Conservation (phyloP, 2,113 vertebrate species). For the Megaleporinus macrocephalus region DNA sequence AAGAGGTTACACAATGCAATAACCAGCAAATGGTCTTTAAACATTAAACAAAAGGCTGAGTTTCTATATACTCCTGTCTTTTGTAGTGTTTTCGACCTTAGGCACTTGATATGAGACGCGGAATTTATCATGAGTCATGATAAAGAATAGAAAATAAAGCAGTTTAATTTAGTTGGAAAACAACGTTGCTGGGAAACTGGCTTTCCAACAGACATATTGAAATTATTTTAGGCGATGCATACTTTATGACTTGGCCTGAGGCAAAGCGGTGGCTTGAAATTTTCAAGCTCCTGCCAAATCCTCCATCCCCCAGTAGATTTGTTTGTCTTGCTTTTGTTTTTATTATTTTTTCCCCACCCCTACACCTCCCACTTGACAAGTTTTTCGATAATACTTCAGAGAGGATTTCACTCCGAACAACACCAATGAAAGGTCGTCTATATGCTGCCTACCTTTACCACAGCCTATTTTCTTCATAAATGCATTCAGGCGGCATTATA, state of each 20-base stretch:
- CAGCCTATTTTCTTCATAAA: background rate
- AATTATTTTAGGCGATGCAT: slow-evolving; percentile 40
- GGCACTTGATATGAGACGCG: background rate
- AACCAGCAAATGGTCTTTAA: no score
- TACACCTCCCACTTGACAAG: background rate
- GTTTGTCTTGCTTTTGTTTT: slow-evolving; percentile 4
- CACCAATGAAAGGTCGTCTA: background rate
- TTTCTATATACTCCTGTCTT: no score
- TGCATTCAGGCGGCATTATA: no score
- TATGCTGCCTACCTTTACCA: background rate
- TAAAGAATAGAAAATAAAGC: slow-evolving; percentile 22
- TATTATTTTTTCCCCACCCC: background rate
- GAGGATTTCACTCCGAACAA: slow-evolving; percentile 11
- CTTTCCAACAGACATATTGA: slow-evolving; percentile 8
- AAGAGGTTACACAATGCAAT: no score
- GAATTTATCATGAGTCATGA: slow-evolving; percentile 29
- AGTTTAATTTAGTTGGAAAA: slow-evolving; percentile 34
- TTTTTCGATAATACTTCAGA: background rate
- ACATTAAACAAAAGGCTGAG: no score
- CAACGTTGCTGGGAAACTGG: slow-evolving; percentile 41
- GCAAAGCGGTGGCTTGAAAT: slow-evolving; percentile 25
- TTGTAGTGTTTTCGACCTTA: background rate
- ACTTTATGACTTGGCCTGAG: slow-evolving; percentile 43
- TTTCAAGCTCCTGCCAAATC: slow-evolving; percentile 25
- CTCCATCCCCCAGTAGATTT: slow-evolving; percentile 12